Evolutionary conservation across 1,140 invertebrate genomes (phyloP).

Genomic region (Bathynomus jamesi): DNA sequence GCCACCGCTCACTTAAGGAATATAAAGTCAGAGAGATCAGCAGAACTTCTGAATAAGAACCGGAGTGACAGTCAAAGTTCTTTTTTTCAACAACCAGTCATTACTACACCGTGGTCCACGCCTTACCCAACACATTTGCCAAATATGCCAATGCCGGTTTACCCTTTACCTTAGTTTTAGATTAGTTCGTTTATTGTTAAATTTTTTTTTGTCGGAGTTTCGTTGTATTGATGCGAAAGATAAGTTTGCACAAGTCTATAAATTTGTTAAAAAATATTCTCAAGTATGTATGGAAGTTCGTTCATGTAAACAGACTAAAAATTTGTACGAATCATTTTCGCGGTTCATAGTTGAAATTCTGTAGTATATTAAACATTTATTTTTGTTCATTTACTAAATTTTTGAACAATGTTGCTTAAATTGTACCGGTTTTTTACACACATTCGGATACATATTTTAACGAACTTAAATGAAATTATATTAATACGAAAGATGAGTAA

Average conservation of each 20-base stretch:
- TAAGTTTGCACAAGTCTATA: not conserved
- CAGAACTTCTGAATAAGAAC: constrained; percentile 39
- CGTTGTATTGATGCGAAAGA: not conserved
- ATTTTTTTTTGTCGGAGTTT: not conserved
- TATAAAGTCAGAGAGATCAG: constrained; percentile 46
- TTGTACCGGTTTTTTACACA: too few species aligned
- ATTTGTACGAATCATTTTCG: not conserved
- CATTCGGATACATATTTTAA: too few species aligned
- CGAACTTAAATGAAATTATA: too few species aligned
- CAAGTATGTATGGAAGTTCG: not conserved
- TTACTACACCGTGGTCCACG: constrained; percentile 11
- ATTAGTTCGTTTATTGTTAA: not conserved
- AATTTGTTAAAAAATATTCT: not conserved
- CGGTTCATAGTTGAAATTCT: not conserved
- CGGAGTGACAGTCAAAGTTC: constrained; percentile 3
- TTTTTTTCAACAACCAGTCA: constrained; percentile 3
- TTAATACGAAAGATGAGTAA: too few species aligned
- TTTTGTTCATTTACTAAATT: too few species aligned
- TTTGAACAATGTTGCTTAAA: too few species aligned
- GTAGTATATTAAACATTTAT: too few species aligned
- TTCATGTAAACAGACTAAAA: not conserved
- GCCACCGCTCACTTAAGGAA: constrained; percentile 42
- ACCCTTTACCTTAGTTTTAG: not conserved
- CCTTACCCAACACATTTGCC: constrained; percentile 21
- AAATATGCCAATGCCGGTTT: constrained; percentile 26